A percentile compares a stretch with the other conserved stretches of the same genome.
These are phyloP conservation scores for Lacanobia wlatinum DNA, from an alignment of 2,888 invertebrate genomes.

Conservation along the genomic window DNA sequence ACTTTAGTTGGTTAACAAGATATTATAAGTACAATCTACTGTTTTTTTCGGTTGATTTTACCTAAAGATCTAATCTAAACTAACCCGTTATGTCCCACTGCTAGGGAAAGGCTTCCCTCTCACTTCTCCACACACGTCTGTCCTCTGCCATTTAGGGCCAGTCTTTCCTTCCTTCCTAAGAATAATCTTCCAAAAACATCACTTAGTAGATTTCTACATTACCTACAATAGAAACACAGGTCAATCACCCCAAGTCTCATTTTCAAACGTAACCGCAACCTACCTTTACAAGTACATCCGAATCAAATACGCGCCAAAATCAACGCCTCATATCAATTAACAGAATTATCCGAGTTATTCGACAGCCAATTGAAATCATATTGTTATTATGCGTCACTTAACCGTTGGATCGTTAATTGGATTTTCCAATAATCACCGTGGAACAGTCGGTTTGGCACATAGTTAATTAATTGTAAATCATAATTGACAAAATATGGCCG, in stretches of 20 bases:
- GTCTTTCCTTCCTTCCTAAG: too few relatives aligned
- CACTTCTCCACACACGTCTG: too few relatives aligned
- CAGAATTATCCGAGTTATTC: constrained; percentile 59
- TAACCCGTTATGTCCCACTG: too few relatives aligned
- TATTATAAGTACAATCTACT: too few relatives aligned
- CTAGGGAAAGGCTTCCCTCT: too few relatives aligned
- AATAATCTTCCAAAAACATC: too few relatives aligned
- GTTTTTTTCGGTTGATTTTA: too few relatives aligned
- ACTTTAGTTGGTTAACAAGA: too few relatives aligned
- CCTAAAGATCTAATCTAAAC: too few relatives aligned
- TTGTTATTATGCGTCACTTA: constrained; percentile 62
- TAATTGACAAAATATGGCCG: constrained; percentile 36
- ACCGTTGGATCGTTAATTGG: constrained; percentile 64
- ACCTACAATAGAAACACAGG: not conserved
- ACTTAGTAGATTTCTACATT: too few relatives aligned
- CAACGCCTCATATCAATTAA: constrained; percentile 39
- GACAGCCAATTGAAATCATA: constrained; percentile 62
- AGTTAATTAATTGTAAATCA: constrained; percentile 54
- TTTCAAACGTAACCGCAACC: not conserved
- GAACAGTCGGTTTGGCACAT: constrained; percentile 36
- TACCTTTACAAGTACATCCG: not conserved
- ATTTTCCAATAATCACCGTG: constrained; percentile 68
- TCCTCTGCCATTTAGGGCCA: too few relatives aligned
- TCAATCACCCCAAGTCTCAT: not conserved
- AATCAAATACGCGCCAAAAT: constrained; percentile 23